These are phyloP conservation scores for Callospermophilus lateralis DNA, from an alignment of 2,113 vertebrate species.

Conservation along the genomic window DNA sequence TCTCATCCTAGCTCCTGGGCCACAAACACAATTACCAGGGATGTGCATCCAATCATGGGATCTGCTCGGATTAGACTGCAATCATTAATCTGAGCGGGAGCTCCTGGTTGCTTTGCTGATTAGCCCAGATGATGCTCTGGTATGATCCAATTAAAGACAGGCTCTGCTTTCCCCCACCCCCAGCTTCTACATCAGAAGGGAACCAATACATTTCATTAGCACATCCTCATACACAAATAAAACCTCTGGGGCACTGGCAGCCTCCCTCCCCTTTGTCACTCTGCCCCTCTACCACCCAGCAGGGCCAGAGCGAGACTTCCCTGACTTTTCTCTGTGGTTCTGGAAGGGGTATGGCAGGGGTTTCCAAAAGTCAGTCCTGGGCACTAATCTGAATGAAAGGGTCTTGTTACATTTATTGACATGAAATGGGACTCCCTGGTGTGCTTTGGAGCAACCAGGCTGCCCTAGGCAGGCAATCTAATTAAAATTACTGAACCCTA, in stretches of 20 bases:
- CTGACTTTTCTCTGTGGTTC: not conserved
- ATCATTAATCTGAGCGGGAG: conserved; percentile 77
- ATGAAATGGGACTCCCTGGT: conserved; percentile 80
- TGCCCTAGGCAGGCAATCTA: conserved; percentile 84
- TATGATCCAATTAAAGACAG: conserved; percentile 81
- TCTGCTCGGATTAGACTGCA: conserved; percentile 69
- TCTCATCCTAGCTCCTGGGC: conserved; percentile 43
- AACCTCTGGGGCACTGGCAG: not conserved
- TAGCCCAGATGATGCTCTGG: conserved; percentile 79
- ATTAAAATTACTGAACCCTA: conserved; percentile 79
- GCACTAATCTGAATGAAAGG: conserved; percentile 80
- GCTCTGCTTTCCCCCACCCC: not conserved
- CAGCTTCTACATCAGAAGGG: conserved; percentile 50
- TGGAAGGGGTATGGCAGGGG: not conserved
- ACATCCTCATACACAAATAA: conserved; percentile 62
- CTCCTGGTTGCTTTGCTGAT: conserved; percentile 74
- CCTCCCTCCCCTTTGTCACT: not conserved
- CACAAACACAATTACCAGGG: conserved; percentile 71
- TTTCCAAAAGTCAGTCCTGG: conserved; percentile 72
- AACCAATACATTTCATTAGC: conserved; percentile 69
- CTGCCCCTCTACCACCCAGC: not conserved
- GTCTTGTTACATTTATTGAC: conserved; percentile 85
- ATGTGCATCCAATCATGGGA: conserved; percentile 62
- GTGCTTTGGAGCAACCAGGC: conserved; percentile 80
- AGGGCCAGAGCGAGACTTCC: not conserved